Percentiles rank a stretch among this genome's conserved stretches.
These are phyloP conservation scores for Dryobota labecula DNA, from an alignment of 2,888 invertebrate genomes.

Conservation along the genomic window DNA sequence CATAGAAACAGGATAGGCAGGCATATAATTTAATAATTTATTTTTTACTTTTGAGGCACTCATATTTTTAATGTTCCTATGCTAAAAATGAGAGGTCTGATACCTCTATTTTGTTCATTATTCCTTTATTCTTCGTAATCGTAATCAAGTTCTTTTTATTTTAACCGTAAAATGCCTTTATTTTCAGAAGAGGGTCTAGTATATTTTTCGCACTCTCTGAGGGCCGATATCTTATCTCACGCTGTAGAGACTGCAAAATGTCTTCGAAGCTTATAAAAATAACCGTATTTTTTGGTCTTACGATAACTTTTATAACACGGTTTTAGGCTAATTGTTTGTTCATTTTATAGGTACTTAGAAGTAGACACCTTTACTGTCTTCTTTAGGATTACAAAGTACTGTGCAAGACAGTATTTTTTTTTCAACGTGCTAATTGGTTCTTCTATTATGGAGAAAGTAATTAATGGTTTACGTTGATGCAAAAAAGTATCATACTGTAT, in stretches of 20 bases:
- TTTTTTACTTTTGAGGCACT: no score
- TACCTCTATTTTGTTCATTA: conserved; percentile 29
- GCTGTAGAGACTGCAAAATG: conserved; percentile 30
- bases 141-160: conserved; percentile 56
- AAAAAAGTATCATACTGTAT: no score
- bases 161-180: conserved; percentile 50
- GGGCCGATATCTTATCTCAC: conserved; percentile 58
- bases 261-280: conserved; percentile 46
- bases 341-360: background rate
- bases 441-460: background rate
- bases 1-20: background rate
- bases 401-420: no score
- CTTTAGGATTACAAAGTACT: background rate
- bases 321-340: conserved; percentile 23
- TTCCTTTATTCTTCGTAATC: conserved; percentile 38
- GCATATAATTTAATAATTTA: no score
- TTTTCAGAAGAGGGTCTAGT: conserved; percentile 47
- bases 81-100: background rate
- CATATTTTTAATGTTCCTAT: background rate
- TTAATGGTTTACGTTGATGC: no score
- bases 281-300: conserved; percentile 31
- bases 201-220: conserved; percentile 48
- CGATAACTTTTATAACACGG: conserved; percentile 27
- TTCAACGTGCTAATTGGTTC: background rate
- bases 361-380: background rate